Conservation (phyloP, 2,113 vertebrate species). For the Cercocebus atys region DNA sequence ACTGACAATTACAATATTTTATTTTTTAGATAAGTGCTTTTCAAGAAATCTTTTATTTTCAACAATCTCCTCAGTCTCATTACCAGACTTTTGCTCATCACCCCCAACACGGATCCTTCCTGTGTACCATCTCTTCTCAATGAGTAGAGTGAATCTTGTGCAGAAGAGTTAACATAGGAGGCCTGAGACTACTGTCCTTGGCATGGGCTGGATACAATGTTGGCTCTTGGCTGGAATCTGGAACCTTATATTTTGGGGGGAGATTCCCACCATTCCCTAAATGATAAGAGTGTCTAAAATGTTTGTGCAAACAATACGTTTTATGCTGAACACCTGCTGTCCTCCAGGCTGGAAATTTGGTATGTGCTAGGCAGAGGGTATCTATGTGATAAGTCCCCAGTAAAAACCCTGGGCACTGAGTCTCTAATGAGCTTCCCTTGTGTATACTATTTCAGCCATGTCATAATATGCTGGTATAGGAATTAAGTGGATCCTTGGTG, state of each 20-base stretch:
- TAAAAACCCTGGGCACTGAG: background rate
- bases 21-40: constrained; percentile 12
- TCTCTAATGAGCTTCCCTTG: background rate
- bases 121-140: background rate
- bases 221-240: background rate
- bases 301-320: background rate
- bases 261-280: background rate
- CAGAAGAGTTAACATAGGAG: background rate
- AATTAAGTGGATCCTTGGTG: background rate
- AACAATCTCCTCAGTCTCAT: background rate
- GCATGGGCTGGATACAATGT: background rate
- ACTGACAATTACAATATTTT: background rate
- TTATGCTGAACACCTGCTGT: background rate
- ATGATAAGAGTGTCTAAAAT: background rate
- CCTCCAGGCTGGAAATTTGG: background rate
- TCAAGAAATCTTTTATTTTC: background rate
- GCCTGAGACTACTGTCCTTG: background rate
- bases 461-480: background rate
- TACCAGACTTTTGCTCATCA: background rate
- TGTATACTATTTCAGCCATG: background rate
- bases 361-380: background rate
- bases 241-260: background rate
- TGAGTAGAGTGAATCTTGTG: background rate
- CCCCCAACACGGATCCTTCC: background rate
- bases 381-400: background rate